Conservation (phyloP, 1,140 invertebrate species). For the Neodiprion pinetum region DNA sequence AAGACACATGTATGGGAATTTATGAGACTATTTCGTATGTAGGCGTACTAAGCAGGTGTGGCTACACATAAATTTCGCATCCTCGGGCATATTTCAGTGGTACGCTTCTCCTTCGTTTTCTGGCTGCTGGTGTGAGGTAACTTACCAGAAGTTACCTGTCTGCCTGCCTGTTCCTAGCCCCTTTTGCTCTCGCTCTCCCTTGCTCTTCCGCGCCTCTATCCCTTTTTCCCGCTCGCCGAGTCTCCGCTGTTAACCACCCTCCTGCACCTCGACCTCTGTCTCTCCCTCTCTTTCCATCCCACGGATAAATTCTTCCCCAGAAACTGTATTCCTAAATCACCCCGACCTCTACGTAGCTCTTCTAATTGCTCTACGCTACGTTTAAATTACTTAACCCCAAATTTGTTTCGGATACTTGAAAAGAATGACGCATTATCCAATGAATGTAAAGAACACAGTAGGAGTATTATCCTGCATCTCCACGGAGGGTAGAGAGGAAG, state of each 20-base stretch:
- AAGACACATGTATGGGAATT: constrained; percentile 56
- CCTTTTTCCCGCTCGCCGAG: constrained; percentile 32
- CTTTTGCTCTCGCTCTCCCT: constrained; percentile 34
- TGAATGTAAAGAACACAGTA: constrained; percentile 36
- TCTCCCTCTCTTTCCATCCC: constrained; percentile 35
- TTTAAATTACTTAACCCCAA: constrained; percentile 59
- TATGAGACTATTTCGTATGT: constrained; percentile 60
- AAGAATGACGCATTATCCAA: constrained; percentile 52
- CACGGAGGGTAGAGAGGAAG: constrained; percentile 27
- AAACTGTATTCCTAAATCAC: constrained; percentile 56
- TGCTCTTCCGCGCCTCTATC: constrained; percentile 20
- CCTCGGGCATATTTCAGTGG: constrained; percentile 59
- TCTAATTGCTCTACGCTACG: constrained; percentile 57
- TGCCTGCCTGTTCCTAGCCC: constrained; percentile 22
- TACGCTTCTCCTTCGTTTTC: constrained; percentile 32
- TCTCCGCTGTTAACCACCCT: constrained; percentile 39
- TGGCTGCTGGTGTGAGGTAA: constrained; percentile 33
- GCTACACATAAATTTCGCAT: constrained; percentile 62
- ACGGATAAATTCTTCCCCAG: constrained; percentile 44
- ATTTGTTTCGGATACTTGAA: constrained; percentile 59
- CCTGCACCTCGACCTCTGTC: constrained; percentile 29
- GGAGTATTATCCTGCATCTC: neutral
- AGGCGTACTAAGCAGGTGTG: constrained; percentile 61
- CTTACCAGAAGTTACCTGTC: constrained; percentile 55
- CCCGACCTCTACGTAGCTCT: constrained; percentile 47